Conservation (phyloP, 64 coral and sea anemone genomes). For the Pocillopora damicornis region DNA sequence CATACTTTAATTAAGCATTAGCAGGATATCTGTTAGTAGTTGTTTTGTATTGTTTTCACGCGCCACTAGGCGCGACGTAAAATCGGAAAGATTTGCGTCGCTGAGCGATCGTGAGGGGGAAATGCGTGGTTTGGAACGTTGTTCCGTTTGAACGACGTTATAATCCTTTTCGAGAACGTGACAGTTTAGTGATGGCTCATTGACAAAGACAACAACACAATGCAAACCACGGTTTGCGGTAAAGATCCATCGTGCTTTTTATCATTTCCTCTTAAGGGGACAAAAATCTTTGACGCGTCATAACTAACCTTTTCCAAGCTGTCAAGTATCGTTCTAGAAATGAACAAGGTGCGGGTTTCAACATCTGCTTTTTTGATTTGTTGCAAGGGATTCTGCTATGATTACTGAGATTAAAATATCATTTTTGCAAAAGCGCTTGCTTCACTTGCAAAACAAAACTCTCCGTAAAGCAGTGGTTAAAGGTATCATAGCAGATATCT, state of each 20-base stretch:
- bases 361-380: neutral
- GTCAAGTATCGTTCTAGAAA: constrained; percentile 8
- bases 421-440: neutral
- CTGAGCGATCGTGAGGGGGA: neutral
- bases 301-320: neutral
- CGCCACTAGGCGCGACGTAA: neutral
- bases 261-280: neutral
- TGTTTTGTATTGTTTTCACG: neutral
- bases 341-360: neutral
- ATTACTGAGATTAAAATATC: neutral
- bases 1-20: neutral
- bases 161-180: neutral
- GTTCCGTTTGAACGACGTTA: neutral
- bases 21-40: neutral
- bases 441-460: neutral
- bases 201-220: constrained; percentile 7
- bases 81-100: constrained; percentile 14
- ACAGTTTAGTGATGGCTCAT: neutral
- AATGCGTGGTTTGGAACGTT: neutral
- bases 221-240: neutral
- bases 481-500: neutral
- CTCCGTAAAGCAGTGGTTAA: neutral
- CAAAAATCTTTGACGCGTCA: neutral
- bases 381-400: neutral
- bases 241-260: neutral